Evolutionary conservation across 1,140 invertebrate species (phyloP), one percentile per base, ranked within the genome.

Genomic region (Gonatopus flavifemur): DNA sequence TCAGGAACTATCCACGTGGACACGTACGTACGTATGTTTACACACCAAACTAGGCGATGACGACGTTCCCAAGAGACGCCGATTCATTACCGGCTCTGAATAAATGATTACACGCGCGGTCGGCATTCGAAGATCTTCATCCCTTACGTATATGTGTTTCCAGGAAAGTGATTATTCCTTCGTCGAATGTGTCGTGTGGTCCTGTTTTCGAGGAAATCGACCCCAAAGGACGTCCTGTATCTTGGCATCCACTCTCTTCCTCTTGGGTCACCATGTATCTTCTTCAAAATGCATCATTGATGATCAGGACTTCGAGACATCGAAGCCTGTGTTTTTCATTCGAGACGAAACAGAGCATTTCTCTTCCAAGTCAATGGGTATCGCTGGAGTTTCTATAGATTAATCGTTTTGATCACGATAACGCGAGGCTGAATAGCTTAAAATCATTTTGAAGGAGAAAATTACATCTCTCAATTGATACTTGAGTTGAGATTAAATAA

Each of bases 101-200:
- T 77, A 77, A 77, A 66, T 72, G 64, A 77, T 67, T 35, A 31
- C 44, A 6, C 51, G 58, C 58, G 59, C 41, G 41, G 52, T 38
- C 53, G 49, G 55, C 42, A 52, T n/a, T n/a, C 54, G 52, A 49
- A 33, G 43, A 50, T 32, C 12, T 33, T 15, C 15, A 22, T 47
- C 32, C 46, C 40, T 41, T 30, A 25, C 31, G 44, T 28, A 44
- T 18, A 46, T 35, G 35, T 18, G 20, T 39, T 47, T 52, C 42
- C 28, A 42, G 56, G 50, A 69, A 67, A 74, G 73, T 74, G 75
- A 77, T 77, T 74, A 76, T 76, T 75, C 64, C 64, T 61, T 59
- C 52, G 60, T 57, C 60, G 57, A 60, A 9, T 13, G 25, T 9
- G 40, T 48, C 22, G n/a, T 60, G 59, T 64, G 55, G 61, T 65